Conservation (phyloP, 53 echinoderm and acorn worm species). For the Holothuria leucospilota region DNA sequence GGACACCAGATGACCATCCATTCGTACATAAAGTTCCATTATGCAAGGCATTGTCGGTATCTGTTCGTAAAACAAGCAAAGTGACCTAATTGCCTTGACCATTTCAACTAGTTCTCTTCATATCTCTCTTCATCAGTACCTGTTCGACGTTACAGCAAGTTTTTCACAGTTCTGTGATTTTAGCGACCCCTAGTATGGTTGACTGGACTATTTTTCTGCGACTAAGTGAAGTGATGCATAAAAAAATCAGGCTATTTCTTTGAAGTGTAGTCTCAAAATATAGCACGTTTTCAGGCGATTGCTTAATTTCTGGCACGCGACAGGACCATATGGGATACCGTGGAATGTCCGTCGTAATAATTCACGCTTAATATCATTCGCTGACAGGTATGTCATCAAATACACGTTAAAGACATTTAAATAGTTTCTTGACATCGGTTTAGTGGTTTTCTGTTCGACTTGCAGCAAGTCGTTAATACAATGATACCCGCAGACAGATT, state of each 20-base stretch:
- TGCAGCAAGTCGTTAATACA: neutral
- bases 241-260: conserved; percentile 26
- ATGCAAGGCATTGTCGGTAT: too few species aligned
- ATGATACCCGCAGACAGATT: too few species aligned
- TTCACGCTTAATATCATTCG: conserved; percentile 32
- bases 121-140: neutral
- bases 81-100: too few species aligned
- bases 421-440: too few species aligned
- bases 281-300: conserved; percentile 9
- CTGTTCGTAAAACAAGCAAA: too few species aligned
- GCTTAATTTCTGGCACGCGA: conserved; percentile 42
- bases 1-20: too few species aligned
- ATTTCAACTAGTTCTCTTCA: too few species aligned
- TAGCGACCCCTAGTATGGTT: neutral
- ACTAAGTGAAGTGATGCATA: neutral
- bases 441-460: neutral
- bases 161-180: conserved; percentile 27
- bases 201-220: neutral
- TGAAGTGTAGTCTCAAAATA: conserved; percentile 7
- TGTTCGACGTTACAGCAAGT: neutral
- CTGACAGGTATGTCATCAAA: conserved; percentile 43
- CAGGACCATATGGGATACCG: conserved; percentile 36
- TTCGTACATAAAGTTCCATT: too few species aligned
- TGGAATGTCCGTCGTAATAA: conserved; percentile 32
- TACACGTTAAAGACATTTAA: conserved; percentile 23